Evolutionary conservation across 1,140 invertebrate species (phyloP), one percentile per base, ranked within the genome.

Genomic region (Polypedilum vanderplanki): DNA sequence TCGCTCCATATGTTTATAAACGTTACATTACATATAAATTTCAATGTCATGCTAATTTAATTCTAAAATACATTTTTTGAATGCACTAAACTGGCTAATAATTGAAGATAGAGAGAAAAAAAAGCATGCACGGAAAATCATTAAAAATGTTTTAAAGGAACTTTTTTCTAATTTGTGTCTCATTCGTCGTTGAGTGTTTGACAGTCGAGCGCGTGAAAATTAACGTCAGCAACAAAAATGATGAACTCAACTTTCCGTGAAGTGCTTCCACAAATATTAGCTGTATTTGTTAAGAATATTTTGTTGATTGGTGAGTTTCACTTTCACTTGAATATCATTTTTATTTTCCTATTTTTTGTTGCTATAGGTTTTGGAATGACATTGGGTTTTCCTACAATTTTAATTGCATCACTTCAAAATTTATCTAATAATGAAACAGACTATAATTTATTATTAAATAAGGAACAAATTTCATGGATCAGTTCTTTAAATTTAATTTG

Each of bases 401-500:
- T 92, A 0, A 91, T 93, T 75, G 90, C 91, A 1, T 87, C 87
- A 9, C 84, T 93, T 17, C 83, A 86, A 77, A 81, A 87, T 74
- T 77, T 85, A 0, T 79, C 78, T 22, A 81, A 83, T 74, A 82
- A 80, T 20, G 83, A 85, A 78, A 82, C 85, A 77, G 77, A 83
- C 74, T 80, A 83, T 75, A 82, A 84, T 3, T 84, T 90, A 41
- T 77, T 80, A 1, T 84, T 92, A 3, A 86, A 85, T 5, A 84
- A 84, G 65, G 87, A 89, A 7, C 85, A 91, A 80, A 85, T 92
- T 73, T 91, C 90, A 41, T 93, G 91, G 91, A 91, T 93, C 78
- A 88, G 91, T 82, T 92, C 91, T 20, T 87, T 93, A 41, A 91
- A 91, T 80, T 81, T 91, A 74, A 91, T 92, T 75, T 87, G 89